Conservation (phyloP, 2,888 invertebrate species). For the Sesamia inferens region DNA sequence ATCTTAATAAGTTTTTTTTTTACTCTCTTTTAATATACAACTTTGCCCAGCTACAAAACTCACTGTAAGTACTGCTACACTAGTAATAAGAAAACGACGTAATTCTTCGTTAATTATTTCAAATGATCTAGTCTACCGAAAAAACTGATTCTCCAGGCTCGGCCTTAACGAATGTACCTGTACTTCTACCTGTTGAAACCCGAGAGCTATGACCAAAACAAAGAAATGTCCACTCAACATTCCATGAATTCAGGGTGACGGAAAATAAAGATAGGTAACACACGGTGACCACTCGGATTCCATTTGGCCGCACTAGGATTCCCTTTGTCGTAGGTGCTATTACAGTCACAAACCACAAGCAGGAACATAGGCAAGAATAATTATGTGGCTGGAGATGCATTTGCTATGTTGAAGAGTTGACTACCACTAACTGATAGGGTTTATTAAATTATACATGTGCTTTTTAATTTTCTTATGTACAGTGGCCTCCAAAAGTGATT, state of each 20-base stretch:
- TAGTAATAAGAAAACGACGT: too few species aligned
- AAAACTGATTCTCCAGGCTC: neutral
- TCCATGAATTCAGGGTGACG: conserved; percentile 34
- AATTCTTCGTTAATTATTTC: neutral
- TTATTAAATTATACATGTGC: neutral
- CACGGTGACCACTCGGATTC: conserved; percentile 20
- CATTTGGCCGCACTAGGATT: conserved; percentile 38
- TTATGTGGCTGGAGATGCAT: conserved; percentile 12
- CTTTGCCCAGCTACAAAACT: neutral
- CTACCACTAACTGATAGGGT: neutral
- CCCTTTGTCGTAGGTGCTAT: conserved; percentile 34
- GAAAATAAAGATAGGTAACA: conserved; percentile 48
- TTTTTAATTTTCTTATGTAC: neutral
- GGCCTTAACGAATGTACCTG: conserved; percentile 23
- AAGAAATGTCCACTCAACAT: conserved; percentile 25
- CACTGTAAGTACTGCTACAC: too few species aligned
- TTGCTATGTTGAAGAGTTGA: neutral
- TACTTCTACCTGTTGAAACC: conserved; percentile 30
- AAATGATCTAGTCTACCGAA: conserved; percentile 6
- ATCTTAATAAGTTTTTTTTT: neutral
- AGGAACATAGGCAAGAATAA: conserved; percentile 16
- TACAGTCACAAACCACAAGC: conserved; percentile 31
- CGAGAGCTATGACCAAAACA: conserved; percentile 38
- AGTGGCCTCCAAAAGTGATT: neutral
- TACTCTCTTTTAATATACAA: neutral